Percentiles rank a stretch among this genome's conserved stretches.
Conservation (phyloP, 2,113 vertebrate genomes). For the Mesitornis unicolor region DNA sequence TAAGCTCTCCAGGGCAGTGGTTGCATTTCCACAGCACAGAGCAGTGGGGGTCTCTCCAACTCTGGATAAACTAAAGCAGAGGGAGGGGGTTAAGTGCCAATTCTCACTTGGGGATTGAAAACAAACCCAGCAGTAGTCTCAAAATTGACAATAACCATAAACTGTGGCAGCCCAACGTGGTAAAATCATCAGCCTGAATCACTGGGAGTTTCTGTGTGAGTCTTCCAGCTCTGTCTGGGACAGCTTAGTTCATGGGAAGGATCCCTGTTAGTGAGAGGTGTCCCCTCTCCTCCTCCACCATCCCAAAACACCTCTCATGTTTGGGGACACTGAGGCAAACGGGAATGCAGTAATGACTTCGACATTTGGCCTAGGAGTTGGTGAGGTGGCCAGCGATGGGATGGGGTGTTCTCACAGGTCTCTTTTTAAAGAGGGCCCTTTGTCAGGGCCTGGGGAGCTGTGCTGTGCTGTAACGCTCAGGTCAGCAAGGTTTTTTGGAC, state of each 20-base stretch:
- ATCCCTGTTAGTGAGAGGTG: not conserved
- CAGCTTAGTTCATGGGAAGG: not conserved
- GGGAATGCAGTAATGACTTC: not conserved
- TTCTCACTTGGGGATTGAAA: not conserved
- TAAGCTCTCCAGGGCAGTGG: not conserved
- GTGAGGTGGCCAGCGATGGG: rapidly evolving
- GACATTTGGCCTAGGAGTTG: rapidly evolving
- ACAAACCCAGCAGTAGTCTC: not conserved
- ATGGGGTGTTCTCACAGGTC: rapidly evolving
- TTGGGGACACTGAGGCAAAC: not conserved
- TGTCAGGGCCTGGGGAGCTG: not conserved
- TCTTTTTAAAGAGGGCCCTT: not conserved
- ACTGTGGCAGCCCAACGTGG: not conserved
- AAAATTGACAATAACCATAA: not conserved
- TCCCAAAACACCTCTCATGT: not conserved
- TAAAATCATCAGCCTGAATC: not conserved
- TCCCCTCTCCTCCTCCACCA: rapidly evolving
- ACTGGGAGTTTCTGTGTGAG: not conserved
- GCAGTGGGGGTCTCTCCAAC: not conserved
- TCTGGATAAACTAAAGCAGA: not conserved
- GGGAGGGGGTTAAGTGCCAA: not conserved
- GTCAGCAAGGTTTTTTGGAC: not conserved
- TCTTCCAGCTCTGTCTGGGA: not conserved
- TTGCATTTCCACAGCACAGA: not conserved
- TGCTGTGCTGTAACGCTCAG: rapidly evolving